Evolutionary conservation across 2,888 invertebrate genomes (phyloP).

Genomic region (Danaus chrysippus): DNA sequence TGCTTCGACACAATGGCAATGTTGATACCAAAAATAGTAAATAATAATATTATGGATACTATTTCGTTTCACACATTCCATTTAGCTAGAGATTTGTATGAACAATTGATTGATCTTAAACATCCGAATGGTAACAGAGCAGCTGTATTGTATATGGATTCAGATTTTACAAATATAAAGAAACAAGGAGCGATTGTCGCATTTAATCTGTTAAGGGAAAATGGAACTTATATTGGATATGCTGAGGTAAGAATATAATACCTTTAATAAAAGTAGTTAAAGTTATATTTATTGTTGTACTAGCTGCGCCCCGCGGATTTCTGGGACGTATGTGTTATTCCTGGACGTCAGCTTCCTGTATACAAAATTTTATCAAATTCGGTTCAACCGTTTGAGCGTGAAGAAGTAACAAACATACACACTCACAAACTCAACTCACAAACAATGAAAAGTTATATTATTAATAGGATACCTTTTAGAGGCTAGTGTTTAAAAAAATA

Average conservation of each 20-base stretch:
- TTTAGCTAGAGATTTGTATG: constrained; percentile 86
- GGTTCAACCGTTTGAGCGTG: too few relatives aligned
- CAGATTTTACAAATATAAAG: constrained; percentile 78
- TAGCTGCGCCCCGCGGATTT: too few relatives aligned
- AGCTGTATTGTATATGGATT: constrained; percentile 85
- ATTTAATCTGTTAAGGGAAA: constrained; percentile 90
- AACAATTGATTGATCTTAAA: constrained; percentile 78
- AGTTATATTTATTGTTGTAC: not conserved
- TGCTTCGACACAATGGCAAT: constrained; percentile 88
- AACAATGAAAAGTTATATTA: too few relatives aligned
- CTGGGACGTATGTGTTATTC: too few relatives aligned
- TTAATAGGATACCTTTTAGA: too few relatives aligned
- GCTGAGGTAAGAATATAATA: constrained; percentile 82
- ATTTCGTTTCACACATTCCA: constrained; percentile 87
- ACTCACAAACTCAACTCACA: too few relatives aligned
- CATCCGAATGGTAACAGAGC: constrained; percentile 87
- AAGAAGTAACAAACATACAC: too few relatives aligned
- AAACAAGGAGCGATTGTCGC: constrained; percentile 92
- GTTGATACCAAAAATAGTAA: constrained; percentile 77
- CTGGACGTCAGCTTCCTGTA: too few relatives aligned
- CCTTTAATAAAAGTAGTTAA: not conserved
- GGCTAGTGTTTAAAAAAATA: too few relatives aligned
- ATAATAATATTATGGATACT: constrained; percentile 75
- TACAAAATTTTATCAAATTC: too few relatives aligned
- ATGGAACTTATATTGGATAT: constrained; percentile 91